A percentile compares a stretch with the other conserved stretches of the same genome.
These are phyloP conservation scores for Odontothrips loti DNA, from an alignment of 2,888 invertebrate genomes.

Conservation along the genomic window DNA sequence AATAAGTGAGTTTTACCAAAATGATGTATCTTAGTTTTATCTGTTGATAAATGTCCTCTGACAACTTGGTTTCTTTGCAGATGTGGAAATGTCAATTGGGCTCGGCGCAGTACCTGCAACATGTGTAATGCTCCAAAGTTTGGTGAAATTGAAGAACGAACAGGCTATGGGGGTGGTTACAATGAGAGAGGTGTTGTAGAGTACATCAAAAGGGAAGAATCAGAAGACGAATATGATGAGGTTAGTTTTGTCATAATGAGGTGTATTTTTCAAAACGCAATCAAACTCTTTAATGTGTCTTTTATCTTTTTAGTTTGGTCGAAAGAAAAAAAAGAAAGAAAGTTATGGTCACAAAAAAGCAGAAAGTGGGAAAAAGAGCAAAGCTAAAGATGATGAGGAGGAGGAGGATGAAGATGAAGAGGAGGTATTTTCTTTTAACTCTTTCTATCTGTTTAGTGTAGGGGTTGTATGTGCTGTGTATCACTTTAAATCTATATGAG, in stretches of 20 bases:
- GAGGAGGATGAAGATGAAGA: constrained; percentile 52
- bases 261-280: background rate
- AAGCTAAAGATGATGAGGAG: constrained; percentile 45
- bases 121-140: constrained; percentile 98
- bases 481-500: too few relatives aligned
- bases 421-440: constrained; percentile 54
- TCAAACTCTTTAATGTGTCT: background rate
- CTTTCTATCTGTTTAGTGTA: constrained; percentile 42
- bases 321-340: constrained; percentile 47
- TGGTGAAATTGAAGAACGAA: constrained; percentile 81
- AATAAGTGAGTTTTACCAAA: constrained; percentile 60
- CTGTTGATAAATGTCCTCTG: constrained; percentile 5
- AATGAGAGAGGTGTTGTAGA: constrained; percentile 96
- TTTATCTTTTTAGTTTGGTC: constrained; percentile 46
- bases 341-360: constrained; percentile 44
- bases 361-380: constrained; percentile 47
- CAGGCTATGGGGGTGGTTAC: constrained; percentile 82
- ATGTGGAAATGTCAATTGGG: constrained; percentile 99
- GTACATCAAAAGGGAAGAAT: constrained; percentile 80
- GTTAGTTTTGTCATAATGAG: constrained; percentile 62
- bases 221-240: constrained; percentile 96
- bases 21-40: background rate
- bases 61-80: constrained; percentile 41
- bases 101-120: constrained; percentile 90
- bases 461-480: background rate